phyloP scores from a whole-genome alignment of 2,797 vertebrate genomes.

The Diceros bicornis region DNA sequence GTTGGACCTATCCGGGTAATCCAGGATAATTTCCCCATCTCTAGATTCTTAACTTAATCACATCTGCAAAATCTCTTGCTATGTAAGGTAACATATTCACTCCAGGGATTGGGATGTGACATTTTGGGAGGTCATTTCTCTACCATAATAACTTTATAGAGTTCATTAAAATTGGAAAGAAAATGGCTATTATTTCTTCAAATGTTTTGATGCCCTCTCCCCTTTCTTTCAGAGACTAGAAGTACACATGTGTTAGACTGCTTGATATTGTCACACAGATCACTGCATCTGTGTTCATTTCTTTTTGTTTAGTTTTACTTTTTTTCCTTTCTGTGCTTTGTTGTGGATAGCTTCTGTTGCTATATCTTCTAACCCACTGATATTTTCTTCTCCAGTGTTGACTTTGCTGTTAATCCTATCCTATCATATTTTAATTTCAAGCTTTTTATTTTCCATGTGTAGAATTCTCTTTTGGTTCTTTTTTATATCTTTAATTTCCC shows the following conservation, averaged over 20 bases:
- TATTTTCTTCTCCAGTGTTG: neutral
- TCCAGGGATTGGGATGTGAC: neutral
- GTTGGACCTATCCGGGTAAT: neutral
- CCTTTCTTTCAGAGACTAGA: neutral
- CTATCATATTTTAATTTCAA: neutral
- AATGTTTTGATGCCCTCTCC: neutral
- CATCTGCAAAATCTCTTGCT: neutral
- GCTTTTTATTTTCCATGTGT: neutral
- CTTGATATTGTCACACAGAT: neutral
- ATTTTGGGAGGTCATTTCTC: neutral
- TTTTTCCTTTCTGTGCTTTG: neutral
- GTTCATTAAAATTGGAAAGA: neutral
- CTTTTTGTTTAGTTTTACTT: neutral
- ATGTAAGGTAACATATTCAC: neutral
- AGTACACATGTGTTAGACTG: neutral
- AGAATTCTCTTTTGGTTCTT: neutral
- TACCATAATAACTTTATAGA: neutral
- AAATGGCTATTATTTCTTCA: neutral
- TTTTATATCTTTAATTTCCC: neutral
- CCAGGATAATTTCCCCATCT: neutral
- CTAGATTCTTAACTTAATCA: neutral
- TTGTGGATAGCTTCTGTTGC: neutral
- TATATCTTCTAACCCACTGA: neutral
- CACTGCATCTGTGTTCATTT: neutral
- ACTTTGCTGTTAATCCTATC: neutral